These are phyloP conservation scores for Lasioglossum oenotherae DNA, from an alignment of 2,888 invertebrate species.

Conservation along the genomic window DNA sequence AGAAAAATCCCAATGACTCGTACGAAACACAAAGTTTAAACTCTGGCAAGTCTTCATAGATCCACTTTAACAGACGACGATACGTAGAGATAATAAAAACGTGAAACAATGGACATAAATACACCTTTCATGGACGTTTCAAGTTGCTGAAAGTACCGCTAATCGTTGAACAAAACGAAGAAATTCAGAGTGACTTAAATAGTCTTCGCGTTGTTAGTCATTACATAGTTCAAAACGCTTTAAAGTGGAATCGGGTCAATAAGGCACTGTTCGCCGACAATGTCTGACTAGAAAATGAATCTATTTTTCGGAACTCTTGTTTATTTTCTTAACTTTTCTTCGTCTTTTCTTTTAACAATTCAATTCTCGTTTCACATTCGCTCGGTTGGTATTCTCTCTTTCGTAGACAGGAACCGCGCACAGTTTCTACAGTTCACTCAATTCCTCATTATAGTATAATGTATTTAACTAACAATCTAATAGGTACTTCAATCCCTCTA, in stretches of 20 bases:
- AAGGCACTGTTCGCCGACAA: constrained; percentile 84
- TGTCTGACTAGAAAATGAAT: constrained; percentile 85
- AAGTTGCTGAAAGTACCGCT: neutral
- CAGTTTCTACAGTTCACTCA: constrained; percentile 22
- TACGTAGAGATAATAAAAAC: constrained; percentile 20
- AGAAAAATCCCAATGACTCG: constrained; percentile 30
- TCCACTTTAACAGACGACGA: constrained; percentile 47
- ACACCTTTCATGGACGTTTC: constrained; percentile 51
- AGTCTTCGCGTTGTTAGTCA: constrained; percentile 46
- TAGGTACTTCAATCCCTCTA: constrained; percentile 10
- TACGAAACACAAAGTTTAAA: constrained; percentile 34
- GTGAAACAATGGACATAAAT: constrained; percentile 42
- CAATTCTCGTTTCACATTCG: constrained; percentile 61
- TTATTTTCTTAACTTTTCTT: constrained; percentile 58
- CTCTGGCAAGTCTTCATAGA: constrained; percentile 59
- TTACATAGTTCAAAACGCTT: constrained; percentile 61
- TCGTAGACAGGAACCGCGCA: constrained; percentile 41
- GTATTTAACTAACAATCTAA: neutral
- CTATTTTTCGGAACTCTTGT: constrained; percentile 80
- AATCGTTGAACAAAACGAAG: constrained; percentile 25
- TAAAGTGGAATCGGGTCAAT: constrained; percentile 79
- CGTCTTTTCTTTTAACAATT: constrained; percentile 61
- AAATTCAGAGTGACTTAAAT: constrained; percentile 20
- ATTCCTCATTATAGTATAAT: constrained; percentile 40
- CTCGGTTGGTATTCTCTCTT: constrained; percentile 50